A percentile compares a stretch with the other conserved stretches of the same genome.
phyloP scores from a whole-genome alignment of 2,797 vertebrate species.

The Rhinella marina region DNA sequence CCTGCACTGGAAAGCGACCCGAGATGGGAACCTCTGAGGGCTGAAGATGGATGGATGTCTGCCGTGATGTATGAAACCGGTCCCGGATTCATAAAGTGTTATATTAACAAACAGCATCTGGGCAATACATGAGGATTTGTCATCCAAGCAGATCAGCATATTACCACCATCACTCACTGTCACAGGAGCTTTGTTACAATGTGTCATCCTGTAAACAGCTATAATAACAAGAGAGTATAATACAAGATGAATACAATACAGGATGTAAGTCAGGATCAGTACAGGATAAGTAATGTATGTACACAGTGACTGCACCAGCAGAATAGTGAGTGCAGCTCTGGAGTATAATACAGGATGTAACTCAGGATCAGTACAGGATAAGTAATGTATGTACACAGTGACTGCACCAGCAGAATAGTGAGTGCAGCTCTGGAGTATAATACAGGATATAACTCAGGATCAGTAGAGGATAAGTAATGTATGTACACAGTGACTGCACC shows the following conservation, averaged over 20 bases:
- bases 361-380: too few species aligned
- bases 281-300: too few species aligned
- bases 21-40: slow-evolving; percentile 9
- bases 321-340: too few species aligned
- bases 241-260: not conserved
- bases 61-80: slow-evolving; percentile 30
- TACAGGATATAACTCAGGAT: too few species aligned
- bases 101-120: slow-evolving; percentile 33
- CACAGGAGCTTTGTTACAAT: slow-evolving; percentile 1
- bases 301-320: too few species aligned
- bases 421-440: too few species aligned
- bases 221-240: not conserved
- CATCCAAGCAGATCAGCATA: slow-evolving; percentile 16
- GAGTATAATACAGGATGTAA: too few species aligned
- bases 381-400: too few species aligned
- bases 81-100: slow-evolving; percentile 12
- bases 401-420: too few species aligned
- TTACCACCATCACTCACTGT: not conserved
- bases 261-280: not conserved
- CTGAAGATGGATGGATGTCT: slow-evolving; percentile 11
- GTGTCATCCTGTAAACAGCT: slow-evolving; percentile 22
- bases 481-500: too few species aligned
- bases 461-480: too few species aligned
- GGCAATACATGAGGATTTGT: not conserved
- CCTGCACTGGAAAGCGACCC: slow-evolving; percentile 19